Percentiles rank a stretch among this genome's conserved stretches.
These are phyloP conservation scores for Calliphora vomitoria DNA, from an alignment of 2,888 invertebrate genomes.

Conservation along the genomic window DNA sequence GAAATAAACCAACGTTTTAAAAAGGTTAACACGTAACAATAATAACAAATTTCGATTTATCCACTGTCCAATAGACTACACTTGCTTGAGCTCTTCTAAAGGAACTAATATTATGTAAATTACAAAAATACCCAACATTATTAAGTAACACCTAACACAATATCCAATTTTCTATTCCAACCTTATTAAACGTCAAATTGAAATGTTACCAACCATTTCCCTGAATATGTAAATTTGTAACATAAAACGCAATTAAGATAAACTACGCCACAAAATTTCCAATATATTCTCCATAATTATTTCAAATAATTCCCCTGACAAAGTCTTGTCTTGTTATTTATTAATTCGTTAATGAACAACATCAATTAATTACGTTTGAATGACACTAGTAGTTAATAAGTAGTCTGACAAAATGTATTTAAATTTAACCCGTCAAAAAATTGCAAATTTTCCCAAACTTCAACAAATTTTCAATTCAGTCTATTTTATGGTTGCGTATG, in stretches of 20 bases:
- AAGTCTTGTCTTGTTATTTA: constrained; percentile 3
- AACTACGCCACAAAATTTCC: constrained; percentile 13
- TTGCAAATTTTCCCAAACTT: constrained; percentile 13
- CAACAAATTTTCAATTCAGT: background rate
- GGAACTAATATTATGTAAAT: too few relatives aligned
- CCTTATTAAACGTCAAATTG: background rate
- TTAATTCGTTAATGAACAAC: constrained; percentile 16
- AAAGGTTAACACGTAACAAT: too few relatives aligned
- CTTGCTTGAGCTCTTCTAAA: too few relatives aligned
- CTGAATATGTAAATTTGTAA: background rate
- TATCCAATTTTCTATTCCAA: background rate
- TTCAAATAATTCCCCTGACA: background rate
- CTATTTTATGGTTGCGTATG: constrained; percentile 9
- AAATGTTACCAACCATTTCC: constrained; percentile 1
- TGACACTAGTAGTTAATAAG: background rate
- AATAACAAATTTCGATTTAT: too few relatives aligned
- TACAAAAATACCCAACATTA: background rate
- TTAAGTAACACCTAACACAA: background rate
- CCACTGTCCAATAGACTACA: too few relatives aligned
- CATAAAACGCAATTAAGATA: constrained; percentile 16
- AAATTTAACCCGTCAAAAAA: constrained; percentile 17
- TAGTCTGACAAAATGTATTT: constrained; percentile 15
- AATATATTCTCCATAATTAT: constrained; percentile 11
- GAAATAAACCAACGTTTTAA: too few relatives aligned
- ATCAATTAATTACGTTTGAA: constrained; percentile 29